Evolutionary conservation across 1,140 invertebrate species (phyloP).

Genomic region (Leptonema lineaticorne): DNA sequence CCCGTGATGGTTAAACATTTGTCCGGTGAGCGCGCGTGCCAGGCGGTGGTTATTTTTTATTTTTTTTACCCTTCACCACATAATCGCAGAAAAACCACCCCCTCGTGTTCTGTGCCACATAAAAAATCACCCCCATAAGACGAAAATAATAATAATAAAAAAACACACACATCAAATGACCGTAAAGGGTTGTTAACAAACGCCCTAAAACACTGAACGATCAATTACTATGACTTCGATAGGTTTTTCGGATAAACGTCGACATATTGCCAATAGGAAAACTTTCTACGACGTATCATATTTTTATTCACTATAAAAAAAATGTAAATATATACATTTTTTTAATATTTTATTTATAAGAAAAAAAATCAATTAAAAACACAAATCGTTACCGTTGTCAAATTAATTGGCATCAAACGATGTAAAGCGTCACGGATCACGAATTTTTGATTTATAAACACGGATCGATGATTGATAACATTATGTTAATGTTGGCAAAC

Average conservation of each 20-base stretch:
- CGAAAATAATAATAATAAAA: background rate
- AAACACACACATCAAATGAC: slow-evolving; percentile 10
- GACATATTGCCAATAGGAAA: background rate
- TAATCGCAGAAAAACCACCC: slow-evolving; percentile 18
- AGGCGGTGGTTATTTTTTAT: slow-evolving; percentile 32
- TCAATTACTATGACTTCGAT: slow-evolving; percentile 9
- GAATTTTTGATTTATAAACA: slow-evolving; percentile 16
- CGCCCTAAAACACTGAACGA: slow-evolving; percentile 8
- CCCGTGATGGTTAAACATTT: slow-evolving; percentile 32
- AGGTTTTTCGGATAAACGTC: background rate
- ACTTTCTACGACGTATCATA: background rate
- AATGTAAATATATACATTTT: background rate
- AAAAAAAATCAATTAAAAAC: too few species aligned
- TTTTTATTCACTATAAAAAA: background rate
- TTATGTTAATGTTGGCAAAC: slow-evolving; percentile 3
- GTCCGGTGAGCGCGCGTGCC: slow-evolving; percentile 32
- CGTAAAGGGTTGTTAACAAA: slow-evolving; percentile 23
- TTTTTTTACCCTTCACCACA: slow-evolving; percentile 14
- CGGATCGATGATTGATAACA: slow-evolving; percentile 22
- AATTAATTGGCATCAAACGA: background rate
- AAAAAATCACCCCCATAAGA: background rate
- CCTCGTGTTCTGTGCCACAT: background rate
- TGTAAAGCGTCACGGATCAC: background rate
- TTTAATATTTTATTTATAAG: background rate
- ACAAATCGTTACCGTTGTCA: background rate